Base-by-base conservation (phyloP, 2,888 invertebrate species). In the Mesochorus sp. region DNA sequence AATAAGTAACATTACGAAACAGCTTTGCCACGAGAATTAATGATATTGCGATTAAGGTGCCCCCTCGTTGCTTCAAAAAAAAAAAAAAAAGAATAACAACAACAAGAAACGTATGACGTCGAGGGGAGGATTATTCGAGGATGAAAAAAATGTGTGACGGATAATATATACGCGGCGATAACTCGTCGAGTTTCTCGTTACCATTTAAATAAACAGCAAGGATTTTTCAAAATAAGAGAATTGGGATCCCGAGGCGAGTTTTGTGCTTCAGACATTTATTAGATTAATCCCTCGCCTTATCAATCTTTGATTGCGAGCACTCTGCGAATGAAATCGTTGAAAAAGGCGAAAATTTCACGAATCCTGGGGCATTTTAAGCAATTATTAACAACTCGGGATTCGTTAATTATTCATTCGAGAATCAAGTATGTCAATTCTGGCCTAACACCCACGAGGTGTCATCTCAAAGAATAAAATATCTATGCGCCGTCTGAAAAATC, bases 31-130 rank as follows among this genome's bases (percentile, higher is more conserved):
- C 31, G 53, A 55, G 53, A 19, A 55, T 55, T 31, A 31, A 55
- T 55, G 53, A 55, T 17, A 31, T 55, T 31, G 53, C 53, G 53
- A 55, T 55, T 55, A 34, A 55, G 53, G 31, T 31, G 14, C n/a
- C n/a, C n/a, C n/a, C n/a, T n/a, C n/a, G n/a, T n/a, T n/a, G n/a
- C n/a, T n/a, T n/a, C n/a, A n/a, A n/a, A n/a, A n/a, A n/a, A n/a
- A n/a, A n/a, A n/a, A n/a, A n/a, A n/a, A n/a, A n/a, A n/a, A n/a
- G n/a, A n/a, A n/a, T n/a, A n/a, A n/a, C n/a, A n/a, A n/a, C n/a
- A n/a, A n/a, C n/a, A n/a, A n/a, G n/a, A n/a, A n/a, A 31, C 34
- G 26, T 10, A 4, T 4, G 51, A 24, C 3, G n/a, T n/a, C 6
- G 10, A 2, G 26, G 4, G 6, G 10, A 24, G 14, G 6, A 26